Conservation (phyloP, 2,888 invertebrate species). For the Cheilosia vernalis region DNA sequence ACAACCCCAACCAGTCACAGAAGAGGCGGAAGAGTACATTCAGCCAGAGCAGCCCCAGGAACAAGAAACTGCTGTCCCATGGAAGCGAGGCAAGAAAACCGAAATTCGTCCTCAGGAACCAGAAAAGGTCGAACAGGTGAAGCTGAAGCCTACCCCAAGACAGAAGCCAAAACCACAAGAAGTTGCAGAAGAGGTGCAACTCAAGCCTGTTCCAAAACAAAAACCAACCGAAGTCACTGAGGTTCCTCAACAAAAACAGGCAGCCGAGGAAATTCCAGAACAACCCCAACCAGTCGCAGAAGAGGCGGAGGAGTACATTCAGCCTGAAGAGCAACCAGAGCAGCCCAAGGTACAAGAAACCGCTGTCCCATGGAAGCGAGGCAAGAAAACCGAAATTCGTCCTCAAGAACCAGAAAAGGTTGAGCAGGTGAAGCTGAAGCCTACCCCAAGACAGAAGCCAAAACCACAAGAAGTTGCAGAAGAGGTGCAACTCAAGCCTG, state of each 20-base stretch:
- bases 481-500: conserved; percentile 82
- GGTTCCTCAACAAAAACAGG: conserved; percentile 48
- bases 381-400: conserved; percentile 77
- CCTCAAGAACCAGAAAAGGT: conserved; percentile 77
- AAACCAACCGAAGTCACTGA: conserved; percentile 70
- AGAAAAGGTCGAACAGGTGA: conserved; percentile 80
- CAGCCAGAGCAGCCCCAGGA: conserved; percentile 74
- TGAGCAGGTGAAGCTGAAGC: conserved; percentile 80
- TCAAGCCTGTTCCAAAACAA: conserved; percentile 81
- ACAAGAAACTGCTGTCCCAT: conserved; percentile 55
- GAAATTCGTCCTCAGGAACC: conserved; percentile 75
- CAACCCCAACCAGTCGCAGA: conserved; percentile 69
- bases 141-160: conserved; percentile 76
- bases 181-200: conserved; percentile 78
- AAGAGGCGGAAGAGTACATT: conserved; percentile 20
- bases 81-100: conserved; percentile 65
- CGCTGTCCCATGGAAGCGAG: conserved; percentile 73
- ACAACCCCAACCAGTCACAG: too few species aligned
- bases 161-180: conserved; percentile 66
- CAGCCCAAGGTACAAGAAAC: conserved; percentile 73
- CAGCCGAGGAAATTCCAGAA: conserved; percentile 79
- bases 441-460: conserved; percentile 76
- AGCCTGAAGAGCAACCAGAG: conserved; percentile 76
- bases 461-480: conserved; percentile 77
- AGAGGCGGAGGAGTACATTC: conserved; percentile 39